Percentiles rank a stretch among this genome's conserved stretches.
phyloP scores from a whole-genome alignment of 2,888 invertebrate genomes.

The Microctonus aethiopoides region DNA sequence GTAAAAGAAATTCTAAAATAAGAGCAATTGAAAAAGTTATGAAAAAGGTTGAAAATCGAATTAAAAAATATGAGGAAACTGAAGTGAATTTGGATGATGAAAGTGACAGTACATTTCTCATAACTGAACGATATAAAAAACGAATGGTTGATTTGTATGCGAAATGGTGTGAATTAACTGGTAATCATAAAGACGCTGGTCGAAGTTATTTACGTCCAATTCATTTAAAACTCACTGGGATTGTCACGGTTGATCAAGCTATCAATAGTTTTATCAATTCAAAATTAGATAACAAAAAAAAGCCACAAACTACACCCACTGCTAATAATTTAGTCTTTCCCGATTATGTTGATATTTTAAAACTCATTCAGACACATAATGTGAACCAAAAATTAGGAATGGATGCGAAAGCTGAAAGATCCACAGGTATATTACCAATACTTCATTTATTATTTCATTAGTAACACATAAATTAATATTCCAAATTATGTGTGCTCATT shows the following conservation, averaged over 20 bases:
- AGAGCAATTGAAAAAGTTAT: conserved; percentile 70
- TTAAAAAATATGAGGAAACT: conserved; percentile 75
- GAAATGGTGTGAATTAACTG: conserved; percentile 50
- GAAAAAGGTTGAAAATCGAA: conserved; percentile 74
- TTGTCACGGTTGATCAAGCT: conserved; percentile 55
- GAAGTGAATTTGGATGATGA: conserved; percentile 83
- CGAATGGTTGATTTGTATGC: conserved; percentile 52
- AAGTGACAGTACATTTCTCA: conserved; percentile 77
- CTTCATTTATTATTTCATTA: too few species aligned
- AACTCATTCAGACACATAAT: conserved; percentile 54
- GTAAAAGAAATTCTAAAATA: conserved; percentile 30
- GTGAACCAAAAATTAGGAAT: conserved; percentile 46
- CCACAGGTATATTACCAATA: too few species aligned
- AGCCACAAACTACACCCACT: conserved; percentile 38
- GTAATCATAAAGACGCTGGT: conserved; percentile 51
- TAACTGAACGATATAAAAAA: conserved; percentile 72
- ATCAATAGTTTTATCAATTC: conserved; percentile 59
- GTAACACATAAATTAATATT: too few species aligned
- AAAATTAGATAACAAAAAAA: conserved; percentile 49
- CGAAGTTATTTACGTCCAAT: conserved; percentile 54
- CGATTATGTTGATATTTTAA: conserved; percentile 58
- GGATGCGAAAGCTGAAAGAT: conserved; percentile 37
- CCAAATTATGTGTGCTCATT: background rate
- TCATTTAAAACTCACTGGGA: conserved; percentile 49
- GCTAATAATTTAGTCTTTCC: conserved; percentile 54